A percentile compares a stretch with the other conserved stretches of the same genome.
phyloP scores from a whole-genome alignment of 1,140 invertebrate genomes.

The Pseudomyrmex pallidus region DNA sequence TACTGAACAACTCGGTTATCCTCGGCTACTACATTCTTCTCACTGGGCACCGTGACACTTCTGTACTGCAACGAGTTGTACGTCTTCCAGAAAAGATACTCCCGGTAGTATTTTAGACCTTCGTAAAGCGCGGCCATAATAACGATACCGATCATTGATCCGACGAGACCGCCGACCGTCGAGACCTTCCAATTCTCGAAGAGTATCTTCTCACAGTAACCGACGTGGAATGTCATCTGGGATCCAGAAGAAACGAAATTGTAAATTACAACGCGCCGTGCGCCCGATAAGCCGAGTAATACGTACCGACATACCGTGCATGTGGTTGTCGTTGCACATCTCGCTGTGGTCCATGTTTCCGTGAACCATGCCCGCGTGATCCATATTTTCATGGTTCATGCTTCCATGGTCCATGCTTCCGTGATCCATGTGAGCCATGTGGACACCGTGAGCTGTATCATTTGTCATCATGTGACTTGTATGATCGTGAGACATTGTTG shows the following conservation, averaged over 20 bases:
- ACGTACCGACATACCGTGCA: slow-evolving; percentile 82
- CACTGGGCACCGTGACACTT: slow-evolving; percentile 89
- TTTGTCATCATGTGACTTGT: slow-evolving; percentile 65
- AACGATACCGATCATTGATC: slow-evolving; percentile 94
- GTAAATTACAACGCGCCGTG: neutral
- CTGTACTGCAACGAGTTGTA: slow-evolving; percentile 89
- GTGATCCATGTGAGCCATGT: slow-evolving; percentile 63
- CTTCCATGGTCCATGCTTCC: slow-evolving; percentile 48
- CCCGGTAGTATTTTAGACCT: slow-evolving; percentile 95
- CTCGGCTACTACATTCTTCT: slow-evolving; percentile 88
- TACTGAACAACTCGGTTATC: slow-evolving; percentile 91
- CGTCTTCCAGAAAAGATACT: slow-evolving; percentile 93
- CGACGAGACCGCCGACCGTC: slow-evolving; percentile 90
- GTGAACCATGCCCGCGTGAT: slow-evolving; percentile 33
- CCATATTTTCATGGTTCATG: slow-evolving; percentile 67
- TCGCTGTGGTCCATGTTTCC: slow-evolving; percentile 56
- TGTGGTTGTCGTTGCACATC: slow-evolving; percentile 47
- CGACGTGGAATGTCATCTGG: slow-evolving; percentile 92
- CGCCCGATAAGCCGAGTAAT: neutral
- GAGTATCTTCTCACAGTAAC: slow-evolving; percentile 90
- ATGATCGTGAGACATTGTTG: slow-evolving; percentile 75
- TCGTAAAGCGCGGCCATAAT: slow-evolving; percentile 95
- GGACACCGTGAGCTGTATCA: neutral
- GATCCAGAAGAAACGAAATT: neutral
- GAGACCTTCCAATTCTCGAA: slow-evolving; percentile 92